Percentiles rank a stretch among this genome's conserved stretches.
Evolutionary conservation across 2,888 invertebrate species (phyloP).

Genomic region (Malthinus flaveolus): DNA sequence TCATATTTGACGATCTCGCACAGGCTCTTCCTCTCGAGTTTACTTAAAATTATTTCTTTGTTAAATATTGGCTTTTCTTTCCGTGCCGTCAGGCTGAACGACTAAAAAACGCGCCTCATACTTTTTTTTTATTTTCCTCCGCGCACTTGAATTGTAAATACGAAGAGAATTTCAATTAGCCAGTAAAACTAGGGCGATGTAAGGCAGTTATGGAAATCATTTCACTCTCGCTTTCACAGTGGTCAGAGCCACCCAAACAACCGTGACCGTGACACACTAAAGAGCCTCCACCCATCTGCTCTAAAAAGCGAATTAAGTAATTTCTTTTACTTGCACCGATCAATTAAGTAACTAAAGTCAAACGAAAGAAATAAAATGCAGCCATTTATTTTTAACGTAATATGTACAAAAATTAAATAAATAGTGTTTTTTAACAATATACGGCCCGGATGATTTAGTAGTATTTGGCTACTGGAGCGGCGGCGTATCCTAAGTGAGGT

Average conservation of each 20-base stretch:
- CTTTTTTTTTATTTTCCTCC: too few relatives aligned
- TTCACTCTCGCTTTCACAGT: conserved; percentile 25
- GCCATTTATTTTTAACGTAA: conserved; percentile 11
- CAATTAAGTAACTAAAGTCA: neutral
- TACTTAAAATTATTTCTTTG: too few relatives aligned
- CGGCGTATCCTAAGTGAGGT: conserved; percentile 4
- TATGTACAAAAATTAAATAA: conserved; percentile 24
- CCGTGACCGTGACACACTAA: conserved; percentile 24
- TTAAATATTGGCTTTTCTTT: too few relatives aligned
- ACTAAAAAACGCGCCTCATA: too few relatives aligned
- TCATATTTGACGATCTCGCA: too few relatives aligned
- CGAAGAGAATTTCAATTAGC: too few relatives aligned
- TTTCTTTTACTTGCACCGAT: neutral
- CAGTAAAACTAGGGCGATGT: conserved; percentile 7
- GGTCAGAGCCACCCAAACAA: conserved; percentile 18
- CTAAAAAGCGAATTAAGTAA: neutral
- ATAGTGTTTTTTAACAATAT: conserved; percentile 10
- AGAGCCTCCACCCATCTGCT: conserved; percentile 9
- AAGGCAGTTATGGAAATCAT: conserved; percentile 9
- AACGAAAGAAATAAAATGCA: neutral
- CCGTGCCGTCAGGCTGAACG: too few relatives aligned
- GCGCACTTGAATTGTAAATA: too few relatives aligned
- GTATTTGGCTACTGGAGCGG: conserved; percentile 48
- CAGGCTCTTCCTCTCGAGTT: too few relatives aligned
- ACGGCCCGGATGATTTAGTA: conserved; percentile 3